phyloP scores from a whole-genome alignment of 1,140 invertebrate species.

The Rhagoletis pomonella region DNA sequence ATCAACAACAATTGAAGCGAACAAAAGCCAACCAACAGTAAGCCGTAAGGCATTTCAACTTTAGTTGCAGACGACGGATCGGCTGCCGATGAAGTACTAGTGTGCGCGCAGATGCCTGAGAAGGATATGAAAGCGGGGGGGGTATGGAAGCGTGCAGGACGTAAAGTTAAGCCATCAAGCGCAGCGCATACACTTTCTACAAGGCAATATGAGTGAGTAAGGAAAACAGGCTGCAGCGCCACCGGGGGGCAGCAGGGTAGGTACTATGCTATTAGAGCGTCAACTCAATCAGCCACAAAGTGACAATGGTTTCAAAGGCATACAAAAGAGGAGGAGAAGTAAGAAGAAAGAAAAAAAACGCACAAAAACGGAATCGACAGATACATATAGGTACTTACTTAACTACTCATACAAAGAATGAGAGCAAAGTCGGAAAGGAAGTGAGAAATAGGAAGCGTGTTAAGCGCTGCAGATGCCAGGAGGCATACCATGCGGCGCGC shows the following conservation, averaged over 20 bases:
- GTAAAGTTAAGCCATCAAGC: slow-evolving; percentile 10
- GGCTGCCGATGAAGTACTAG: not conserved
- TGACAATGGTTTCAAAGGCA: slow-evolving; percentile 45
- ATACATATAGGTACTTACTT: not conserved
- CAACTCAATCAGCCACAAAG: slow-evolving; percentile 50
- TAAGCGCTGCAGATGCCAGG: slow-evolving; percentile 16
- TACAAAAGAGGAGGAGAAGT: not conserved
- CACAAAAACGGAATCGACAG: slow-evolving; percentile 1
- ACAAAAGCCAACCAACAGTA: slow-evolving; percentile 44
- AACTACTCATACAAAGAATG: not conserved
- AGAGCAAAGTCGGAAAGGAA: slow-evolving; percentile 23
- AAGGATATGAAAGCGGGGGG: not conserved
- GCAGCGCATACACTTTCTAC: not conserved
- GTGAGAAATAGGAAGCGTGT: slow-evolving; percentile 40
- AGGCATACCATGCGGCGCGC: no score
- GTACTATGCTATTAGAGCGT: slow-evolving; percentile 17
- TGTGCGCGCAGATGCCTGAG: no score
- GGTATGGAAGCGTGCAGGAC: not conserved
- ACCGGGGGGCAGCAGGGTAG: not conserved
- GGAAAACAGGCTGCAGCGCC: not conserved
- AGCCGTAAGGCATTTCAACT: slow-evolving; percentile 47
- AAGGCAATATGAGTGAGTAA: not conserved
- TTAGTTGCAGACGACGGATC: not conserved
- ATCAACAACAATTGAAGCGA: slow-evolving; percentile 52
- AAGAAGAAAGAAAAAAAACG: not conserved